Conservation (phyloP, 2,113 vertebrate species). For the Gasterosteus aculeatus region DNA sequence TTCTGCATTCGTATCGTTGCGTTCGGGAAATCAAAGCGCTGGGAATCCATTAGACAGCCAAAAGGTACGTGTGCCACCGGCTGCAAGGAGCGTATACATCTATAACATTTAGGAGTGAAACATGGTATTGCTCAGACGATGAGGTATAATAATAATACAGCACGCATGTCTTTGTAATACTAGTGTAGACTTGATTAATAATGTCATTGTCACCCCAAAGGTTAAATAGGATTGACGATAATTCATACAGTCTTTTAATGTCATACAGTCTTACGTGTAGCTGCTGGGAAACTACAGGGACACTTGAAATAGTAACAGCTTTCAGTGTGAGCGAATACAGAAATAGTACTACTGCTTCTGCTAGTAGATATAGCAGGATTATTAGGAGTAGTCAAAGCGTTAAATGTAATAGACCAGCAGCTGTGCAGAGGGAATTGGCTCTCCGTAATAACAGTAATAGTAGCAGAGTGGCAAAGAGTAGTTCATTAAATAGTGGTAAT, state of each 20-base stretch:
- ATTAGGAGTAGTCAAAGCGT: not conserved
- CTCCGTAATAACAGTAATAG: not conserved
- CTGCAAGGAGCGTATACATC: constrained; percentile 25
- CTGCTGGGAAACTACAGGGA: not conserved
- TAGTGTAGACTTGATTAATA: not conserved
- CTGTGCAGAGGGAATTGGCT: not conserved
- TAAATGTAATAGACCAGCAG: not conserved
- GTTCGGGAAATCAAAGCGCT: constrained; percentile 1
- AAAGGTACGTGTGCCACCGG: not conserved
- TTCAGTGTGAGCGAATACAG: not conserved
- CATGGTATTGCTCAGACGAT: not conserved
- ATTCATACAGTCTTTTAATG: not conserved
- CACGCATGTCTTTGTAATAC: not conserved
- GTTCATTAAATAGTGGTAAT: constrained; percentile 1
- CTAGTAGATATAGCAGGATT: not conserved
- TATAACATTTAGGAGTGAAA: not conserved
- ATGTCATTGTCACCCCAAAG: not conserved
- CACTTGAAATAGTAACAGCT: not conserved
- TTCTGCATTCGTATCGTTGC: not conserved
- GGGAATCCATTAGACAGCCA: constrained; percentile 16
- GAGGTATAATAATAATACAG: constrained; percentile 5
- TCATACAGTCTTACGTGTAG: not conserved
- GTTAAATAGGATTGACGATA: not conserved
- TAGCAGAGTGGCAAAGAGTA: not conserved
- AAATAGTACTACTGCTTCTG: not conserved